A percentile compares a stretch with the other conserved stretches of the same genome.
Evolutionary conservation across 2,797 vertebrate genomes (phyloP).

Genomic region (Coccyzus lansbergi): DNA sequence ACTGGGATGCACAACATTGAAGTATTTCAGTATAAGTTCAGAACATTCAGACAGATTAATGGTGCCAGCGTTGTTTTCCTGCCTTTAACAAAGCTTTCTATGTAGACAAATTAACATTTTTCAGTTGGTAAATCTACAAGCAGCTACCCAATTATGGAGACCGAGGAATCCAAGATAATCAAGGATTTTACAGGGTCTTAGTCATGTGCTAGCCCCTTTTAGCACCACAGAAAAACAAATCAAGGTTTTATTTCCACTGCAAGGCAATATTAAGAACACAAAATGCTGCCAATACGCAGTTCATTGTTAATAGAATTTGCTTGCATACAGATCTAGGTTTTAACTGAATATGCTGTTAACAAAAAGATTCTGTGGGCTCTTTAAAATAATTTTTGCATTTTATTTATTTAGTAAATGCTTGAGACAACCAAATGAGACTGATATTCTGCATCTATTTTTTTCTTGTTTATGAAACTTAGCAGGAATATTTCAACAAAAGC

Average conservation of each 20-base stretch:
- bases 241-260: constrained; percentile 58
- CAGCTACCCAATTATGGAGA: background rate
- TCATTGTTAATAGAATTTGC: constrained; percentile 27
- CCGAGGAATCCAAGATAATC: background rate
- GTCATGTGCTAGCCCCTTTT: background rate
- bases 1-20: background rate
- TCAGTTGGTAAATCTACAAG: background rate
- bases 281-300: background rate
- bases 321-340: background rate
- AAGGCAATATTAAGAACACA: constrained; percentile 16
- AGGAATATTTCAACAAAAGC: background rate
- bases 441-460: background rate
- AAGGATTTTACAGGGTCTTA: background rate
- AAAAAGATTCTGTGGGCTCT: background rate
- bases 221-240: constrained; percentile 41
- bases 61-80: background rate
- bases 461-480: background rate
- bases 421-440: background rate
- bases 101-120: constrained; percentile 7
- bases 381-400: background rate
- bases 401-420: background rate
- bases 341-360: background rate
- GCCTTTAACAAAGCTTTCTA: background rate
- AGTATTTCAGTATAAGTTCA: background rate
- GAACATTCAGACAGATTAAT: constrained; percentile 19